Conservation (phyloP, 1,140 invertebrate genomes). For the Halyomorpha halys region DNA sequence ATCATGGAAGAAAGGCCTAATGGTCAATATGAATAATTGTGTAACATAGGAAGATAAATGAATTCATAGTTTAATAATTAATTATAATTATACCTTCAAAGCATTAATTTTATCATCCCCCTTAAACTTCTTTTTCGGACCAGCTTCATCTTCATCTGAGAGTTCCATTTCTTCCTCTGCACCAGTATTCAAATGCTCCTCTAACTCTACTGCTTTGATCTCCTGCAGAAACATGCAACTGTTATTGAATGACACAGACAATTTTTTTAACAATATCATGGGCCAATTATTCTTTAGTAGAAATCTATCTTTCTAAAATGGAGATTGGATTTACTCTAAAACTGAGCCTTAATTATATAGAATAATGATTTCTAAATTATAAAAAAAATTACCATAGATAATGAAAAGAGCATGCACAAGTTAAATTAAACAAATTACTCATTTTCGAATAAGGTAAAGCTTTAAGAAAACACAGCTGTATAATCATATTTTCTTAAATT, state of each 20-base stretch:
- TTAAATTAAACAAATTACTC: too few relatives aligned
- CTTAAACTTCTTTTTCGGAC: conserved; percentile 40
- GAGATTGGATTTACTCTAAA: too few relatives aligned
- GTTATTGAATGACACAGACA: neutral
- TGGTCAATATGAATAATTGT: neutral
- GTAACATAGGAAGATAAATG: neutral
- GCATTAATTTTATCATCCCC: conserved; percentile 30
- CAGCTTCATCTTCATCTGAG: conserved; percentile 57
- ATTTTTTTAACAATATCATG: neutral
- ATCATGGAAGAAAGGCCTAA: neutral
- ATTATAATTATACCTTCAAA: conserved; percentile 26
- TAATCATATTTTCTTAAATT: too few relatives aligned
- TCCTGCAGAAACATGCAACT: conserved; percentile 46
- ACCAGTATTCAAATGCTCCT: conserved; percentile 45
- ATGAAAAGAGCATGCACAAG: too few relatives aligned
- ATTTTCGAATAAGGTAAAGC: too few relatives aligned
- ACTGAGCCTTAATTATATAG: too few relatives aligned
- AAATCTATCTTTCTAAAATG: too few relatives aligned
- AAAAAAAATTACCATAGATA: too few relatives aligned
- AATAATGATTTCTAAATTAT: too few relatives aligned
- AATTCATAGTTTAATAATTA: neutral
- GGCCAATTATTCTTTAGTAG: too few relatives aligned
- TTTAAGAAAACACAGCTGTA: too few relatives aligned
- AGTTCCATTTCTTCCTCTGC: conserved; percentile 73
- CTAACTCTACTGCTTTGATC: conserved; percentile 62